Base-by-base conservation (phyloP, 2,113 vertebrate genomes). In the Catharus fuscescens region DNA sequence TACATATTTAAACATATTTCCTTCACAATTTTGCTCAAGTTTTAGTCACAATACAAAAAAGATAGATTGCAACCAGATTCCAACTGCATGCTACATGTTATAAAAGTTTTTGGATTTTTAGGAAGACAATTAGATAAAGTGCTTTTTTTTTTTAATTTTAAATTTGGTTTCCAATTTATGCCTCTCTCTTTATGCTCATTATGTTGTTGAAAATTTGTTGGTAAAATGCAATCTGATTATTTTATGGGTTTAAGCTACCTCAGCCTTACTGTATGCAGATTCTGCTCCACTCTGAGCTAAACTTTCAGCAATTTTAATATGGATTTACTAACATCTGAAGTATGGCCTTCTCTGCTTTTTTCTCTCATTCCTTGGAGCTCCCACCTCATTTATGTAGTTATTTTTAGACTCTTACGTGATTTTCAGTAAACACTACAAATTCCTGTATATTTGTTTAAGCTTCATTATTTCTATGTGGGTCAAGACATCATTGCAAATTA, bases 41-140 rank as follows among this genome's bases (percentile, higher is more conserved):
- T 62, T 72, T 48, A 59, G 31, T 34, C 8, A 32, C 0, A 2
- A 40, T 50, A 59, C 6, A 21, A 40, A 53, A 5, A 12, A 67
- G 18, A 6, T 32, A 42, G 52, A 42, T 9, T 72, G 40, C 26
- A 86, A 13, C 29, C 4, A 36, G 12, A 9, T 21, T 52, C 24
- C 18, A n/a, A 19, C 38, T 54, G 11, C 31, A 32, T 0, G 0
- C 56, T 73, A 28, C 1, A 0, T 5, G 17, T 53, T 80, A 42
- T 10, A 69, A 59, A 1, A 6, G 4, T 52, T 80, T 29, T 7
- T 12, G 8, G 40, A 71, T 18, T 67, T 80, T 80, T 72, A 67
- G 44, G 25, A 28, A 56, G n/a, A 80, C 23, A 26, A 59, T 59
- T 80, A 44, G 1, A 3, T 74, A 38, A 52, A 79, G 10, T 36